Base-by-base conservation (phyloP, 2,888 invertebrate species). In the Sarcophaga carnaria region DNA sequence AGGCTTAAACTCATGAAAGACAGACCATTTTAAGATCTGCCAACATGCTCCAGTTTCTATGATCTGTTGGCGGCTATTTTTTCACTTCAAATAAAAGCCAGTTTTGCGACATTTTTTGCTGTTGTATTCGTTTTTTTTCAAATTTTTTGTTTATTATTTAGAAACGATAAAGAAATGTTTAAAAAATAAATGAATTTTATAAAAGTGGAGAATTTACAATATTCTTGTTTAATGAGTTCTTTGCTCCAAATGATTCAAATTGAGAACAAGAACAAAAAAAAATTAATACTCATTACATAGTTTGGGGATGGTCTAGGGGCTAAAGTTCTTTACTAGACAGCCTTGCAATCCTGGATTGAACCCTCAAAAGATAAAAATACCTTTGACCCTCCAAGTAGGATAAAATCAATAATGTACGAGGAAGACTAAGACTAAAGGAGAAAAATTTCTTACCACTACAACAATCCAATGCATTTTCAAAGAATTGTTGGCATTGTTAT, bases 91-190 rank as follows among this genome's bases (percentile, higher is more conserved):
- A 62, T 45, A 22, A 45, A 62, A 37, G 10, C 72, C 8, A 72
- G 62, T 72, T 62, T 62, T 37, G 62, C 62, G 72, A 72, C 62
- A 72, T 71, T 67, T 14, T 59, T n/a, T 71, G 37, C 37, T 37
- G 37, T 37, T 37, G 37, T 59, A 27, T 59, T 25, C n/a, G 27
- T 27, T 37, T 27, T 2, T 2, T 60, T 37, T 27, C 4, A 27
- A 0, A 1, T 37, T 37, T 37, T 8, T n/a, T 71, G 25, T 27
- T 71, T 27, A 37, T 45, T 66, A 5, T 45, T 45, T n/a, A 20
- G 11, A 2, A 25, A 27, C 5, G 2, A 25, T 17, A 17, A 17
- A 54, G 22, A 47, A 47, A 70, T 2, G 49, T 25, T 70, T 12
- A 5, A 69, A 69, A n/a, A 69, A 45, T 22, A 12, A 20, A 20